phyloP scores from a whole-genome alignment of 2,113 vertebrate species.

The Vimba vimba region DNA sequence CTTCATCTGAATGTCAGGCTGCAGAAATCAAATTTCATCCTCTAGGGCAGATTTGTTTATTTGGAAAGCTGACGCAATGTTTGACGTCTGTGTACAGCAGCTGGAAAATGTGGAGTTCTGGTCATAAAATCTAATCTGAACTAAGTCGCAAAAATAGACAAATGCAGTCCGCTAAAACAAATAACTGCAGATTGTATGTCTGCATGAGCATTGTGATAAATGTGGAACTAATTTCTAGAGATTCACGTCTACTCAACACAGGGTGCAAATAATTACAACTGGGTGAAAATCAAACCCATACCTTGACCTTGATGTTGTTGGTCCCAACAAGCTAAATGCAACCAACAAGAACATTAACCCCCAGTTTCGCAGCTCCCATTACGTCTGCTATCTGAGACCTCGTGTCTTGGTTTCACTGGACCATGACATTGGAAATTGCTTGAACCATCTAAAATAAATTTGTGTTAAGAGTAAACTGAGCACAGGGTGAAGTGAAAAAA shows the following conservation, averaged over 20 bases:
- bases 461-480: conserved; percentile 30
- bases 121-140: not conserved
- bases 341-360: not conserved
- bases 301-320: not conserved
- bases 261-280: not conserved
- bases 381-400: conserved; percentile 4
- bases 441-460: conserved; percentile 39
- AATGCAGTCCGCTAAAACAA: not conserved
- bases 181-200: not conserved
- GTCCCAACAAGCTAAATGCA: not conserved
- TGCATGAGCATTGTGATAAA: not conserved
- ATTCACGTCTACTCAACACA: not conserved
- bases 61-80: conserved; percentile 13
- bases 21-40: conserved; percentile 9
- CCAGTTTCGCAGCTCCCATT: not conserved
- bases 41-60: not conserved
- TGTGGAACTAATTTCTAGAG: not conserved
- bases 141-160: not conserved
- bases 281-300: not conserved
- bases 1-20: conserved; percentile 19
- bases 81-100: not conserved
- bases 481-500: conserved; percentile 7
- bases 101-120: not conserved
- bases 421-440: conserved; percentile 30
- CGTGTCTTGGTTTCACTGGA: conserved; percentile 20